These are phyloP conservation scores for Elephantulus edwardii DNA, from an alignment of 2,113 vertebrate species.

Conservation along the genomic window DNA sequence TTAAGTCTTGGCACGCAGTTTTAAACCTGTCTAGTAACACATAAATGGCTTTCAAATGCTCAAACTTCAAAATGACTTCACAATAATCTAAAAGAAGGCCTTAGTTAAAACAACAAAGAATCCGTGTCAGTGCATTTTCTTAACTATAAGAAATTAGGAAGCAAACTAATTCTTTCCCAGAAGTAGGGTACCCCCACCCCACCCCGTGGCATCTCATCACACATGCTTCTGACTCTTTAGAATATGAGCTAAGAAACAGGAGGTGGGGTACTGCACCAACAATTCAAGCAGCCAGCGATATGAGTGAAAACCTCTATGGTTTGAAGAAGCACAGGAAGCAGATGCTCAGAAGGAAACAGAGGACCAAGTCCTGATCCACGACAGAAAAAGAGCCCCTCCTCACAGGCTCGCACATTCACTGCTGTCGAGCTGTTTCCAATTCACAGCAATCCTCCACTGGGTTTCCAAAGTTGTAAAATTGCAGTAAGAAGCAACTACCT, in stretches of 20 bases:
- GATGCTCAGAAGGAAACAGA: not conserved
- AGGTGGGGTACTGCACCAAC: not conserved
- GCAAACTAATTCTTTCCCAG: not conserved
- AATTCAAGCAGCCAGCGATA: not conserved
- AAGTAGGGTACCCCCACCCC: not conserved
- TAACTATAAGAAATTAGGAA: not conserved
- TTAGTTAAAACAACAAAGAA: slow-evolving; percentile 22
- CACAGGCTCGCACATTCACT: too few relatives aligned
- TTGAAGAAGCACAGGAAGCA: not conserved
- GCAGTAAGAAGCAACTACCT: too few relatives aligned
- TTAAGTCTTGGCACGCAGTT: not conserved
- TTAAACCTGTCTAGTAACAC: slow-evolving; percentile 5
- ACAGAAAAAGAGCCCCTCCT: not conserved
- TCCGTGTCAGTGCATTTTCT: not conserved
- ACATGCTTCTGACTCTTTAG: not conserved
- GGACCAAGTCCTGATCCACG: not conserved
- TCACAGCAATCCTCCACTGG: too few relatives aligned
- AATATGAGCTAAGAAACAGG: not conserved
- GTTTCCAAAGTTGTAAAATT: too few relatives aligned
- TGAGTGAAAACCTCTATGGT: not conserved
- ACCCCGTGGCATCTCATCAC: too few relatives aligned
- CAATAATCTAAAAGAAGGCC: not conserved
- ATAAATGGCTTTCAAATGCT: not conserved
- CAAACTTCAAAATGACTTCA: slow-evolving; percentile 15
- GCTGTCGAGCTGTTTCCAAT: too few relatives aligned